Evolutionary conservation across 2,113 vertebrate genomes (phyloP), one percentile per base, ranked within the genome.

Genomic region (Hippocampus mohnikei): DNA sequence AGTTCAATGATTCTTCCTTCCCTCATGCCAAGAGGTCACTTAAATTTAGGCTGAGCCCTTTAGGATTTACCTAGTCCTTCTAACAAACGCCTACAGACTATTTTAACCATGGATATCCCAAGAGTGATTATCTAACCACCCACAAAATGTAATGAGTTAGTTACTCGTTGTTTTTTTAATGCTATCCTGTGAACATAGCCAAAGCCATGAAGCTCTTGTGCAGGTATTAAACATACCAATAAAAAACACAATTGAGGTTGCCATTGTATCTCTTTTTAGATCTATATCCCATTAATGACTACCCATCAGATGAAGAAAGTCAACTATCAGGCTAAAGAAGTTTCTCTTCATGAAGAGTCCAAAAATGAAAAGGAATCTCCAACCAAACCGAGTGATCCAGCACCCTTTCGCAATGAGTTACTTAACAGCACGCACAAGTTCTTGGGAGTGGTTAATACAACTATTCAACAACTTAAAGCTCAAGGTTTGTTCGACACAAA

Each of bases 381-480:
- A 5, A 12, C 23, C 23, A 90, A 91, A 65, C 73, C 86, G 3
- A 79, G 62, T 44, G 75, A 84, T 23, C 9, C 75, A 21, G 74
- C 87, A 2, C 9, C 81, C 0, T 76, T 80, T 16, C 87, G 90
- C 0, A 92, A 93, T 48, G 94, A 95, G 41, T 79, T 94, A 69
- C 85, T 95, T 21, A 92, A 92, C 85, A 92, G 88, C 37, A 62
- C 84, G 1, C 85, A 94, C 77, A 96, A 95, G 68, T 93, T 91
- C 64, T 74, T 88, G 8, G 85, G 40, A 50, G 77, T 85, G 60
- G 80, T 94, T 75, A 91, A 93, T 41, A 84, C 82, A 44, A 91
- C 84, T 20, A 20, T 92, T 20, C 93, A 93, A 50, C 90, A 94
- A 29, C 84, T 93, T 5, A 91, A 95, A 58, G 86, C 93, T 3